Evolutionary conservation across 92 coral and sea anemone species (phyloP).

Genomic region (Galaxea fascicularis): DNA sequence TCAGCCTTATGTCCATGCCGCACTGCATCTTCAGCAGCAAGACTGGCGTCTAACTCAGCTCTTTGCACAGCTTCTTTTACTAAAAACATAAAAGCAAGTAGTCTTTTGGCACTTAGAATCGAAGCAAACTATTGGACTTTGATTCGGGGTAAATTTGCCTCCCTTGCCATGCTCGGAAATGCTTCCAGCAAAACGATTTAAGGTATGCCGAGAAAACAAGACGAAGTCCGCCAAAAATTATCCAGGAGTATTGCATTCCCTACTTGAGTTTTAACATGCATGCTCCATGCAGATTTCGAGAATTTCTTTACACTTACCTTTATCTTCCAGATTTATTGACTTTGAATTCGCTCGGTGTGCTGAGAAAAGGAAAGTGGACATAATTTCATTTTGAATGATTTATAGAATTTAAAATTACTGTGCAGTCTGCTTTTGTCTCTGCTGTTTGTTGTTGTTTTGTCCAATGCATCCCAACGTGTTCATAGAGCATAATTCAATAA

Average conservation of each 20-base stretch:
- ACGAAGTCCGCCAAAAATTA: no score
- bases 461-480: neutral
- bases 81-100: constrained; percentile 24
- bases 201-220: no score
- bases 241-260: no score
- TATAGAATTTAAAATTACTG: neutral
- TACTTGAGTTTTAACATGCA: neutral
- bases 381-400: neutral
- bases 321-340: constrained; percentile 58
- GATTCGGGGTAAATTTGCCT: no score
- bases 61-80: constrained; percentile 94
- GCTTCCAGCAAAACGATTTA: no score
- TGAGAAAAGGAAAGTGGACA: constrained; percentile 28
- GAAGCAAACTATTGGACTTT: neutral
- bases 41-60: constrained; percentile 93
- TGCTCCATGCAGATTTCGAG: neutral
- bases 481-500: neutral
- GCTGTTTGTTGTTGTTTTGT: neutral
- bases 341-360: constrained; percentile 40
- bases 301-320: constrained; percentile 41
- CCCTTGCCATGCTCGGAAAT: no score
- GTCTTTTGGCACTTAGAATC: neutral
- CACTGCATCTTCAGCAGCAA: constrained; percentile 85
- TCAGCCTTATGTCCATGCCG: constrained; percentile 93
- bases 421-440: neutral